Conservation (phyloP, 2,113 vertebrate species). For the Cyphomyrus discorhynchus region DNA sequence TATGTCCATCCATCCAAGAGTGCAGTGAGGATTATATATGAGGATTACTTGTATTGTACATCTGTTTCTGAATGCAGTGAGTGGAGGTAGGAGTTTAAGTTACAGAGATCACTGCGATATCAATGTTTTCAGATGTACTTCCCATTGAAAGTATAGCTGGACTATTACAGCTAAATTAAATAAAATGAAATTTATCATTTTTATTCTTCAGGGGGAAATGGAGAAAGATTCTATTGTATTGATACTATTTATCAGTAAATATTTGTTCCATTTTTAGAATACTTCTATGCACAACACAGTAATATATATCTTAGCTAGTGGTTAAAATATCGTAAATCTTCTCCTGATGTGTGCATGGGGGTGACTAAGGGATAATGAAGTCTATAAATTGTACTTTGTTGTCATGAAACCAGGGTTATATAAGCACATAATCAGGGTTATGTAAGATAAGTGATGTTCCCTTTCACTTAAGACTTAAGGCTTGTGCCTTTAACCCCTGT, state of each 20-base stretch:
- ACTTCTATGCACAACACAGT: neutral
- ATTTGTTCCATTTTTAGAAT: neutral
- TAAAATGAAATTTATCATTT: neutral
- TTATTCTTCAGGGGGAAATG: neutral
- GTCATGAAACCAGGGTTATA: neutral
- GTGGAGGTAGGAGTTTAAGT: neutral
- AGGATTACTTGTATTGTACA: neutral
- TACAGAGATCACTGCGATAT: neutral
- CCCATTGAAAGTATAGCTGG: neutral
- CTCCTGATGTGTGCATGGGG: neutral
- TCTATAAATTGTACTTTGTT: neutral
- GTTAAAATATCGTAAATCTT: neutral
- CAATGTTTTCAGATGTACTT: neutral
- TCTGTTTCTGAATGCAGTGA: neutral
- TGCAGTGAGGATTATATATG: neutral
- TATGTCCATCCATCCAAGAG: neutral
- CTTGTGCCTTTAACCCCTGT: neutral
- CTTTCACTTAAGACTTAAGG: neutral
- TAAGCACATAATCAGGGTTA: neutral
- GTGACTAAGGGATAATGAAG: neutral
- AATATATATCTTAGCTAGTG: neutral
- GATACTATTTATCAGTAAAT: neutral
- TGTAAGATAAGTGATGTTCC: neutral
- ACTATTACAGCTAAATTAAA: neutral
- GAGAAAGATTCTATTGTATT: neutral